Evolutionary conservation across 1,140 invertebrate genomes (phyloP).

Genomic region (Octopus sinensis): DNA sequence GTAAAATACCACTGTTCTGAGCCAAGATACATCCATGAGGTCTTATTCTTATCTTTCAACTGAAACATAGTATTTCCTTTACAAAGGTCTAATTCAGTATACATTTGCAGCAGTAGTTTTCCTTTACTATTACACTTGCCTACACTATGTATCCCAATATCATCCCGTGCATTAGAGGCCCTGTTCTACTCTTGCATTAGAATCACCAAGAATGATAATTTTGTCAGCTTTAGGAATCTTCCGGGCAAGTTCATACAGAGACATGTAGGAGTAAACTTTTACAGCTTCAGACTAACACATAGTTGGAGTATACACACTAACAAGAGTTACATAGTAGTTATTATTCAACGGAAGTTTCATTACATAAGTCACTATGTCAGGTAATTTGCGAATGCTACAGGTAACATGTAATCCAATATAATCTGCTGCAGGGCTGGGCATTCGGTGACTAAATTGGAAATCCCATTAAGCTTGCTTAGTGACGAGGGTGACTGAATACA

Average conservation of each 20-base stretch:
- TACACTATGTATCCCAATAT: slow-evolving; percentile 21
- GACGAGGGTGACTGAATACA: too few species aligned
- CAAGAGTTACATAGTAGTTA: not conserved
- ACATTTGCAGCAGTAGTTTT: slow-evolving; percentile 9
- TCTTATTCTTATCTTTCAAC: slow-evolving; percentile 11
- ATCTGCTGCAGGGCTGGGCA: too few species aligned
- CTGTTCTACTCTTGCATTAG: slow-evolving; percentile 13
- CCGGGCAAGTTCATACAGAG: not conserved
- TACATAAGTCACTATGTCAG: too few species aligned
- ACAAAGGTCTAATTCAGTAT: slow-evolving; percentile 15
- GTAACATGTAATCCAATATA: too few species aligned
- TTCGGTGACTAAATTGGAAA: too few species aligned
- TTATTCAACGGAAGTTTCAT: not conserved
- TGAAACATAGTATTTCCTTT: slow-evolving; percentile 26
- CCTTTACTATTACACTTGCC: slow-evolving; percentile 24
- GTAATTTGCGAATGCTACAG: too few species aligned
- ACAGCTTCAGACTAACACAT: too few species aligned
- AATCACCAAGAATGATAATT: slow-evolving; percentile 18
- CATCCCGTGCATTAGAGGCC: not conserved
- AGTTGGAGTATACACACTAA: too few species aligned
- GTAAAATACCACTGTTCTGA: not conserved
- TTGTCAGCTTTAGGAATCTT: not conserved
- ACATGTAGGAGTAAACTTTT: not conserved
- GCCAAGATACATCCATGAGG: slow-evolving; percentile 23
- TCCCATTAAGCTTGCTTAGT: too few species aligned